Percentiles rank a stretch among this genome's conserved stretches.
These are phyloP conservation scores for Brachionus plicatilis DNA, from an alignment of 1,140 invertebrate genomes.

Conservation along the genomic window DNA sequence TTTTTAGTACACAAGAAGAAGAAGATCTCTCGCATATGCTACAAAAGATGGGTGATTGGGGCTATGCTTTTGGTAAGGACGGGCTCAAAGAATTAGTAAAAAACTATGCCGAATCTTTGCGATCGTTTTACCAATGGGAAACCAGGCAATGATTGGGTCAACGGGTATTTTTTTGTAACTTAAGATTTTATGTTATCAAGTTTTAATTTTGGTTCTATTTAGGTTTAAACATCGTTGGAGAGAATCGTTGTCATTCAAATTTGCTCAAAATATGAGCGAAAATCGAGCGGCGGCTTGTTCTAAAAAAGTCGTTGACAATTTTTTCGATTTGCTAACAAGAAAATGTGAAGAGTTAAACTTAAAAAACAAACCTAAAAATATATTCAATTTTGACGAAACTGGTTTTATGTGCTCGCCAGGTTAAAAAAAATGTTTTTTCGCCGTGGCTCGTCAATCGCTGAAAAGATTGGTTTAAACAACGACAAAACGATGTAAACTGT, in stretches of 20 bases:
- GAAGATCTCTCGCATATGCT: background rate
- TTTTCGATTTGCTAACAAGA: background rate
- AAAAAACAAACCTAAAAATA: background rate
- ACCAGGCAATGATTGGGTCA: background rate
- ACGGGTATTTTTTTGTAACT: too few species aligned
- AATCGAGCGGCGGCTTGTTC: background rate
- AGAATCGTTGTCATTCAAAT: too few species aligned
- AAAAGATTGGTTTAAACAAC: background rate
- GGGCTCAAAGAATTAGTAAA: background rate
- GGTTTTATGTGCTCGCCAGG: slow-evolving; percentile 26
- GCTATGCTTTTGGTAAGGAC: background rate
- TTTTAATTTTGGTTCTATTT: too few species aligned
- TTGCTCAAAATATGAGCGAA: too few species aligned
- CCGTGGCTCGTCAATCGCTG: slow-evolving; percentile 5
- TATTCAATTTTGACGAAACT: slow-evolving; percentile 41
- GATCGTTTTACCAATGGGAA: slow-evolving; percentile 23
- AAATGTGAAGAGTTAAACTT: background rate
- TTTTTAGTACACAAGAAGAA: background rate
- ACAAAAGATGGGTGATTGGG: background rate
- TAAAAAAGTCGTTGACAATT: background rate
- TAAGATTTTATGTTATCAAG: too few species aligned
- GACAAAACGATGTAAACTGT: slow-evolving; percentile 33
- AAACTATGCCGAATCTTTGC: background rate
- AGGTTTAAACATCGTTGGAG: too few species aligned
- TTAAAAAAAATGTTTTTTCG: background rate